These are phyloP conservation scores for Copsychus sechellarum DNA, from an alignment of 2,113 vertebrate genomes.

Conservation along the genomic window DNA sequence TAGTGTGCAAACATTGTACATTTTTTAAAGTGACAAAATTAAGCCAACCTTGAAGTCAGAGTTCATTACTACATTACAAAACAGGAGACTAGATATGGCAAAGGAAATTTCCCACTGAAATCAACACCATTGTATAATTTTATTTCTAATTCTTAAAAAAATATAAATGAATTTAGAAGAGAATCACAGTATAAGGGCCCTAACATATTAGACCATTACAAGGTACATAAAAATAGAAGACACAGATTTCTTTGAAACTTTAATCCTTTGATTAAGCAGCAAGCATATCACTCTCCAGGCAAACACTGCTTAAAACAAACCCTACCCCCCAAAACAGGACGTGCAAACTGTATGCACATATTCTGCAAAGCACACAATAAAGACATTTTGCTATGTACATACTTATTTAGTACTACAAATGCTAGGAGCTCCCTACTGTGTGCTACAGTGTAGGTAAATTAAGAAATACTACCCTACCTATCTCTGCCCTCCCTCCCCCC, in stretches of 20 bases:
- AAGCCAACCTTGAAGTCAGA: slow-evolving; percentile 64
- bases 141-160: slow-evolving; percentile 77
- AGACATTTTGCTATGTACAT: slow-evolving; percentile 81
- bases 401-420: slow-evolving; percentile 70
- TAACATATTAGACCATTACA: slow-evolving; percentile 75
- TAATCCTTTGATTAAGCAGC: slow-evolving; percentile 86
- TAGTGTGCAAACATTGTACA: slow-evolving; percentile 73
- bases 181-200: slow-evolving; percentile 81
- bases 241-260: slow-evolving; percentile 82
- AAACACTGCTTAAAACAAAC: slow-evolving; percentile 80
- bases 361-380: slow-evolving; percentile 81
- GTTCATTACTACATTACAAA: slow-evolving; percentile 56
- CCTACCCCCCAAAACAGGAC: slow-evolving; percentile 70
- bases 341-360: slow-evolving; percentile 83
- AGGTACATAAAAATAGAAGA: slow-evolving; percentile 83
- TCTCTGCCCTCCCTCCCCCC: slow-evolving; percentile 63
- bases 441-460: slow-evolving; percentile 74
- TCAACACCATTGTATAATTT: slow-evolving; percentile 74
- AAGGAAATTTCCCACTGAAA: slow-evolving; percentile 68
- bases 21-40: slow-evolving; percentile 73
- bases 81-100: slow-evolving; percentile 57
- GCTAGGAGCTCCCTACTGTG: slow-evolving; percentile 74
- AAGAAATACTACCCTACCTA: slow-evolving; percentile 70
- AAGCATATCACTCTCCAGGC: slow-evolving; percentile 84
- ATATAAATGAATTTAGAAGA: slow-evolving; percentile 75